Base-by-base conservation (phyloP, 1,140 invertebrate species). In the Orius insidiosus region DNA sequence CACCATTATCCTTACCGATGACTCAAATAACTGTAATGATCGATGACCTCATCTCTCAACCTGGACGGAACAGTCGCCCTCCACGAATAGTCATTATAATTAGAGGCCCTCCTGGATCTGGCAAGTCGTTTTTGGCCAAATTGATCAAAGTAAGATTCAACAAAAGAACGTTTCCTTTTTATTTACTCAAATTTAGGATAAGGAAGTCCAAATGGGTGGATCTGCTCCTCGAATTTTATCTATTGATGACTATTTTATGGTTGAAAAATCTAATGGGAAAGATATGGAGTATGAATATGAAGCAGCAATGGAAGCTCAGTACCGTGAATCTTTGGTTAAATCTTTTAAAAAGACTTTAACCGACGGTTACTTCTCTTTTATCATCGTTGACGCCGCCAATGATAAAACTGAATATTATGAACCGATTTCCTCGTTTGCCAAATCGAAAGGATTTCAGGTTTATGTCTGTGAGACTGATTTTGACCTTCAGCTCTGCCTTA, bases 191-290 rank as follows among this genome's bases (percentile, higher is more conserved):
- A 24, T 56, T 48, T 55, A 83, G 78, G 80, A 82, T 51, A 77
- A 77, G 57, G 80, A 83, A 61, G 65, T 80, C 8, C 72, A 76
- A 52, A 73, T 78, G 62, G 80, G 81, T 38, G 80, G 79, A 2
- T 75, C 77, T 48, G 83, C 80, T 35, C 81, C 85, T 2, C 69
- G 92, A 52, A 92, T 97, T 56, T 70, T 96, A 44, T 89, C 85
- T 51, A 72, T 97, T 35, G 90, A 97, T 64, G 90, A 97, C 67
- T 97, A 96, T 63, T 96, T 94, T 56, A 81, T 94, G 65, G 76
- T 82, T 37, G 89, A 93, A 62, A 77, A 79, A 54, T 73, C 79
- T 57, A 71, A 78, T 51, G 71, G 70, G 24, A 85, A 85, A 82
- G 78, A 85, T 52, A 75, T 92, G 67, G 76, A 86, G 43, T 96